These are phyloP conservation scores for Tipula unca DNA, from an alignment of 2,888 invertebrate genomes.

Conservation along the genomic window DNA sequence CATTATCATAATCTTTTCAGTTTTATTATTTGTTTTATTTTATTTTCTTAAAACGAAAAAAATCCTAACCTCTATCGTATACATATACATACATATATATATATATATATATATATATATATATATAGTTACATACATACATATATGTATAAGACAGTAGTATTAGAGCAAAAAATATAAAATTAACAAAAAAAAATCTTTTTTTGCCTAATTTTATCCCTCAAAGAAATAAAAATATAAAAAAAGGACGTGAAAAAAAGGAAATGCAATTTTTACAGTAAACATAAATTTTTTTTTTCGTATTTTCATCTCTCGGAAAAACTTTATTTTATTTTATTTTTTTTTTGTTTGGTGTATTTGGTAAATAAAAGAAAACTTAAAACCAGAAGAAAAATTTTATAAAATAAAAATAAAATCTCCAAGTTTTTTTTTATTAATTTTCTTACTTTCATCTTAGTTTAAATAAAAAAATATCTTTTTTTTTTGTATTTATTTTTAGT, in stretches of 20 bases:
- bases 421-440: background rate
- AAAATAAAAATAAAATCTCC: background rate
- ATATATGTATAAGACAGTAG: too few species aligned
- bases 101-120: too few species aligned
- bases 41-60: background rate
- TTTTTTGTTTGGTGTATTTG: background rate
- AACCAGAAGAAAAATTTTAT: background rate
- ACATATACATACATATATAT: too few species aligned
- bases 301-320: background rate
- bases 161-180: background rate
- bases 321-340: too few species aligned
- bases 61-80: background rate
- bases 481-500: background rate
- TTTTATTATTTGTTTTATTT: too few species aligned
- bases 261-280: background rate
- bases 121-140: too few species aligned
- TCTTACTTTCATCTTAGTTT: background rate
- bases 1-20: background rate
- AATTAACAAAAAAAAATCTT: background rate
- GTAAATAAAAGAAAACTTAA: background rate
- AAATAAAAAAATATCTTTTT: background rate
- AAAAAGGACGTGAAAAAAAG: background rate
- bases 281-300: background rate
- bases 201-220: background rate
- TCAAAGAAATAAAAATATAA: slow-evolving; percentile 1